A percentile compares a stretch with the other conserved stretches of the same genome.
Evolutionary conservation across 2,888 invertebrate genomes (phyloP).

Genomic region (Papilio demoleus): DNA sequence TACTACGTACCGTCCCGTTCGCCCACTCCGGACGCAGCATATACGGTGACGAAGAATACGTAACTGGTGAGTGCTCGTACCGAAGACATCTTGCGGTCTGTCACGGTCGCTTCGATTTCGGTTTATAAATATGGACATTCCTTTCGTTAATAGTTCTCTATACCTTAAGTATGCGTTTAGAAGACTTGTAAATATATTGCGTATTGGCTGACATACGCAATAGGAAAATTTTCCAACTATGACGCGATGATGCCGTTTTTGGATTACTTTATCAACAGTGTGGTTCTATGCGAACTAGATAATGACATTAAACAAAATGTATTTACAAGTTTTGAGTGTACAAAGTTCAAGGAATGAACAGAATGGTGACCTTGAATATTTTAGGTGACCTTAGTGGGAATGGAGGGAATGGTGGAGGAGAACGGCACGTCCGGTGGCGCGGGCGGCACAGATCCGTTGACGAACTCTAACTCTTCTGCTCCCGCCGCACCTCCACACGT

Average conservation of each 20-base stretch:
- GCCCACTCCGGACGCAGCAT: slow-evolving; percentile 97
- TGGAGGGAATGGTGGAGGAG: slow-evolving; percentile 97
- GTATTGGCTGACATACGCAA: slow-evolving; percentile 71
- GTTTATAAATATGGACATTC: slow-evolving; percentile 75
- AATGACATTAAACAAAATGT: slow-evolving; percentile 52
- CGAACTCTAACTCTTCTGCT: slow-evolving; percentile 62
- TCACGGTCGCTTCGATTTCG: slow-evolving; percentile 77
- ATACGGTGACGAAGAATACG: slow-evolving; percentile 97
- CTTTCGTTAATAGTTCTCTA: slow-evolving; percentile 49
- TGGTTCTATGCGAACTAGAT: slow-evolving; percentile 54
- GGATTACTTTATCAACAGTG: slow-evolving; percentile 64
- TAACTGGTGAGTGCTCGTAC: slow-evolving; percentile 92
- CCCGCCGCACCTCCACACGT: slow-evolving; percentile 72
- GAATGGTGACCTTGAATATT: slow-evolving; percentile 83
- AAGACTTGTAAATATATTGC: slow-evolving; percentile 60
- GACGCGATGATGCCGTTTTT: slow-evolving; percentile 77
- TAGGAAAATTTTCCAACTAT: slow-evolving; percentile 74
- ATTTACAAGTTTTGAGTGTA: slow-evolving; percentile 56
- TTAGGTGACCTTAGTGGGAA: slow-evolving; percentile 87
- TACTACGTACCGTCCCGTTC: slow-evolving; percentile 96
- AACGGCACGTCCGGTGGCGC: slow-evolving; percentile 85
- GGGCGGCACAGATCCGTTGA: slow-evolving; percentile 66
- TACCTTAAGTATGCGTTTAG: slow-evolving; percentile 50
- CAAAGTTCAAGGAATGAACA: slow-evolving; percentile 72
- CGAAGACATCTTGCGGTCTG: slow-evolving; percentile 82